Base-by-base conservation (phyloP, 2,888 invertebrate species). In the Melinopterus prodromus region DNA sequence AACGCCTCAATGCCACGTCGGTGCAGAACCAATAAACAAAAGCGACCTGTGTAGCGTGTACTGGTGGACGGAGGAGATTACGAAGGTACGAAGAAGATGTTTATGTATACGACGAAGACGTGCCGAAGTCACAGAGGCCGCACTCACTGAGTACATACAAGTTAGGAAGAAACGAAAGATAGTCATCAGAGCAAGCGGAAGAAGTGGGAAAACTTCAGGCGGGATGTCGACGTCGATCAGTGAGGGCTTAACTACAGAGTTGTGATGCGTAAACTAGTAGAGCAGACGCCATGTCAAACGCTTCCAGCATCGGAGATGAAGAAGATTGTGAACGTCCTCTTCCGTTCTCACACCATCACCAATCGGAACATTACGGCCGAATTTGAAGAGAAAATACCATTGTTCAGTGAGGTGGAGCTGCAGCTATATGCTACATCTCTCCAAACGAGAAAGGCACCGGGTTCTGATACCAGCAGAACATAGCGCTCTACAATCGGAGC, bases 1-100 rank as follows among this genome's bases (percentile, higher is more conserved):
- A 9, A 38, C 38, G 38, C 38, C 6, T 38, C 38, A 9, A 38
- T 38, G 38, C 38, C 38, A 6, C 38, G 38, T 9, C 6, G 38
- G 6, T 6, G 38, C 38, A 38, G 6, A 38, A 6, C 6, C 6
- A 38, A 38, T 6, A 9, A 9, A 38, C 38, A 9, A 38, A 38
- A 9, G 9, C 38, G 38, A 38, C 38, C 38, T 6, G n/a, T n/a
- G n/a, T n/a, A n/a, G n/a, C n/a, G 38, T 38, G 15, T 80, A 80
- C 36, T 80, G 80, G 80, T 80, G 80, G 80, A 80, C 75, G 53
- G n/a, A 69, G 15, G 80, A 80, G 35, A 80, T 80, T 26, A 35
- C 76, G 6, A 69, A 78, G n/a, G n/a, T n/a, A n/a, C n/a, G n/a
- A n/a, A n/a, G n/a, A n/a, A n/a, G n/a, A n/a, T n/a, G n/a, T n/a